Evolutionary conservation across 1,140 invertebrate genomes (phyloP), one percentile per base, ranked within the genome.

Genomic region (Hyles euphorbiae): DNA sequence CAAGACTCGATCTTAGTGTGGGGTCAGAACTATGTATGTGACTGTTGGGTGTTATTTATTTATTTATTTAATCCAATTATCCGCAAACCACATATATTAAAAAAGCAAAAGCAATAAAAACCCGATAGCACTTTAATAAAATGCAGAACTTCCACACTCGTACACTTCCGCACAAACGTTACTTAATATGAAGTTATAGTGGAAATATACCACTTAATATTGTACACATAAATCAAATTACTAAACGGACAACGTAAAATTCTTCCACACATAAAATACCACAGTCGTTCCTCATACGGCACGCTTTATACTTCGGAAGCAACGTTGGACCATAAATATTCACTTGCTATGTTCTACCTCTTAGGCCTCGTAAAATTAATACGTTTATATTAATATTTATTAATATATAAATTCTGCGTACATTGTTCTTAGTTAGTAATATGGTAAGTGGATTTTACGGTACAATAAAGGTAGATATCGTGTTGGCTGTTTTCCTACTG

Each of bases 381-480:
- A 71, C 72, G 58, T 69, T 61, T 67, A 74, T 80, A 84, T 84
- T 87, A 81, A 80, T 83, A 81, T 83, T 85, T 83, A 82, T 84
- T 86, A 83, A 82, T 81, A 77, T 72, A 74, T 74, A 72, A 71
- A 75, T 76, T 78, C 73, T 56, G 75, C 65, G 70, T 77, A 76
- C 78, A 73, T 63, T 74, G 78, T 76, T 70, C 67, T 61, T 68
- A 72, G 58, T 78, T 79, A 74, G 77, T 81, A 82, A 83, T 81
- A 82, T 78, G 68, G 53, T 82, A 79, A 82, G 69, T 82, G 65
- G 78, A 77, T 53, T 87, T 84, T 84, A 83, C 77, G 74, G 58
- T 63, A 72, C 65, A 75, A 83, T 84, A 84, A 83, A 50, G 22
- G 22, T 22, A 22, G 22, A 22, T 22, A 22, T 22, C 22, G 22